Evolutionary conservation across 2,888 invertebrate species (phyloP).

Genomic region (Dermolepida albohirtum): DNA sequence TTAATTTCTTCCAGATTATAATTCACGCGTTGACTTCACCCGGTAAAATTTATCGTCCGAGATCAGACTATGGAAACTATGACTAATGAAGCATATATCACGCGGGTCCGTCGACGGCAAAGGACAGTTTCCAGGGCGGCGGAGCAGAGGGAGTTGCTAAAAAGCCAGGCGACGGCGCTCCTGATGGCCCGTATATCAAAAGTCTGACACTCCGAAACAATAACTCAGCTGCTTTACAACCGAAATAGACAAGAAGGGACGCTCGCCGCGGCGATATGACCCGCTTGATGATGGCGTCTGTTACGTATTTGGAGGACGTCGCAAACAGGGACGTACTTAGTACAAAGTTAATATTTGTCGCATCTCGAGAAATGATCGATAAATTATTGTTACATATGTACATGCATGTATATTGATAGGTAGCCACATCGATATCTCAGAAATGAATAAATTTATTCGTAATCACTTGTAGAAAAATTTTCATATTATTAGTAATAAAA

Average conservation of each 20-base stretch:
- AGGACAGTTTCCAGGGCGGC: slow-evolving; percentile 48
- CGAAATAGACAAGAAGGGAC: slow-evolving; percentile 62
- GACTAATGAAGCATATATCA: slow-evolving; percentile 61
- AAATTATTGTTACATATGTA: no score
- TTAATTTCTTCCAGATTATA: slow-evolving; percentile 45
- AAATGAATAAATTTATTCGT: no score
- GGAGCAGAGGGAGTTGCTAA: slow-evolving; percentile 53
- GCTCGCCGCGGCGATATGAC: slow-evolving; percentile 42
- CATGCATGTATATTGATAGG: no score
- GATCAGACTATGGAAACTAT: slow-evolving; percentile 53
- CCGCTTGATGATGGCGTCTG: slow-evolving; percentile 43
- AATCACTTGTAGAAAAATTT: no score
- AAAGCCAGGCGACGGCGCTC: slow-evolving; percentile 57
- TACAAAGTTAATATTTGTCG: slow-evolving; percentile 5
- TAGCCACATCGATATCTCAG: no score
- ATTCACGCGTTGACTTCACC: slow-evolving; percentile 44
- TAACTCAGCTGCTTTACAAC: slow-evolving; percentile 64
- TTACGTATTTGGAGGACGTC: slow-evolving; percentile 36
- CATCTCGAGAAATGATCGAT: background rate
- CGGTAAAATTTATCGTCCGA: slow-evolving; percentile 43
- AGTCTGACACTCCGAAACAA: slow-evolving; percentile 64
- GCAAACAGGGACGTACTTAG: slow-evolving; percentile 39
- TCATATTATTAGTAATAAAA: no score
- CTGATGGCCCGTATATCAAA: slow-evolving; percentile 65
- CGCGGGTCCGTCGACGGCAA: slow-evolving; percentile 52